Evolutionary conservation across 2,113 vertebrate species (phyloP), one percentile per base, ranked within the genome.

Genomic region (Guaruba guarouba): DNA sequence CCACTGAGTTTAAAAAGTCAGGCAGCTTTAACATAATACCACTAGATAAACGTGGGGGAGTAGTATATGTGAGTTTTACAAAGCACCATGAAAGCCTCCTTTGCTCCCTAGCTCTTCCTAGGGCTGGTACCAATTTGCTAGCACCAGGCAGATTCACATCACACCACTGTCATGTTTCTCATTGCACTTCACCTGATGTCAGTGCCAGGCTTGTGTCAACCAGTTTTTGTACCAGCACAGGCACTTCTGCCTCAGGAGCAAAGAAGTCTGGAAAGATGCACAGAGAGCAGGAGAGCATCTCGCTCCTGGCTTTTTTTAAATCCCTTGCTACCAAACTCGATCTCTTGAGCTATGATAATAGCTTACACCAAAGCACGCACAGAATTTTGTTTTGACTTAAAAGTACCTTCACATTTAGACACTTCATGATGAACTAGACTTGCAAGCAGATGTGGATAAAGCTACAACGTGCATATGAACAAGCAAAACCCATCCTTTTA

Each of bases 371-470:
- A 88, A 95, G 51, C 48, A 96, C 64, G 52, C 39, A 44, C 4
- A n/a, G 39, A 93, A 71, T 75, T 81, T 48, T 96, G n/a, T 88
- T 96, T 92, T 90, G 76, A 95, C 17, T 92, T 68, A 9, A 63
- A 63, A 83, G 33, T 71, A 81, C 35, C 76, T 93, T 96, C 76
- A 61, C 86, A 71, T 86, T 88, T 75, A 86, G 82, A 86, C 28
- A 63, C 29, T 81, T 81, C 49, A 74, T n/a, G 64, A 74, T 64
- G 71, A 91, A 75, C 51, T 48, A 68, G 64, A 75, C 90, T 88
- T 71, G 55, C 31, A 86, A 88, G 82, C 88, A 94, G 92, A 96
- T 96, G 94, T 61, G 71, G 82, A 74, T 44, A 78, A 80, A 94
- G 54, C 41, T 76, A 61, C 83, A 80, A 61, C 1, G 17, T 27